Evolutionary conservation across 2,113 vertebrate genomes (phyloP).

Genomic region (Canis aureus): DNA sequence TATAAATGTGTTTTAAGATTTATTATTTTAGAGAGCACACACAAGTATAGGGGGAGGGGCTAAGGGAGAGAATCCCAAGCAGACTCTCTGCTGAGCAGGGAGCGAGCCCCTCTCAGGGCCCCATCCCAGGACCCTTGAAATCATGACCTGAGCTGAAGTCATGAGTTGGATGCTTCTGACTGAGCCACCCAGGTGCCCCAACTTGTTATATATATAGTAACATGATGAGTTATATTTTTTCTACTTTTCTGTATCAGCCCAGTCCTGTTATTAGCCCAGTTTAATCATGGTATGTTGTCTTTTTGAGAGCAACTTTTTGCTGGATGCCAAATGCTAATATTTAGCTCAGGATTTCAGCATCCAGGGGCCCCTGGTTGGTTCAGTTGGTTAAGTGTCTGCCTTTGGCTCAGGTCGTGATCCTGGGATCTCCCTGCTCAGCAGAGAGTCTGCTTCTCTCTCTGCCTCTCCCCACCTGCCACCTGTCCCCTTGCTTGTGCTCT

Average conservation of each 20-base stretch:
- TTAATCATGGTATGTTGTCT: background rate
- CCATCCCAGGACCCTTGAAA: background rate
- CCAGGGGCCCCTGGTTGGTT: too few species aligned
- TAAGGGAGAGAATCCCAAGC: background rate
- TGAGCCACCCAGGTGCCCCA: background rate
- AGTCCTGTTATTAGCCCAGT: background rate
- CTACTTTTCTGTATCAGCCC: background rate
- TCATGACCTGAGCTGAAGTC: background rate
- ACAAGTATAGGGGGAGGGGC: background rate
- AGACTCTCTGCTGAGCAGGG: background rate
- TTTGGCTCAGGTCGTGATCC: too few species aligned
- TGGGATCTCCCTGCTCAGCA: too few species aligned
- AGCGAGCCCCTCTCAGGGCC: rapidly evolving
- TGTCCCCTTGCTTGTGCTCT: too few species aligned
- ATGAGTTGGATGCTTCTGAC: background rate
- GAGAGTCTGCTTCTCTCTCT: too few species aligned
- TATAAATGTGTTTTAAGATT: background rate
- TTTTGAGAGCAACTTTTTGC: background rate
- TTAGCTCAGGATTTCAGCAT: conserved; percentile 18
- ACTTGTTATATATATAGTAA: background rate
- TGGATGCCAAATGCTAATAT: background rate
- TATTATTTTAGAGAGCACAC: background rate
- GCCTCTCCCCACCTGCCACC: too few species aligned
- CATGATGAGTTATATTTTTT: background rate
- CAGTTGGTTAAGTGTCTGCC: too few species aligned